Conservation (phyloP, 2,888 invertebrate species). For the Diploptera punctata region DNA sequence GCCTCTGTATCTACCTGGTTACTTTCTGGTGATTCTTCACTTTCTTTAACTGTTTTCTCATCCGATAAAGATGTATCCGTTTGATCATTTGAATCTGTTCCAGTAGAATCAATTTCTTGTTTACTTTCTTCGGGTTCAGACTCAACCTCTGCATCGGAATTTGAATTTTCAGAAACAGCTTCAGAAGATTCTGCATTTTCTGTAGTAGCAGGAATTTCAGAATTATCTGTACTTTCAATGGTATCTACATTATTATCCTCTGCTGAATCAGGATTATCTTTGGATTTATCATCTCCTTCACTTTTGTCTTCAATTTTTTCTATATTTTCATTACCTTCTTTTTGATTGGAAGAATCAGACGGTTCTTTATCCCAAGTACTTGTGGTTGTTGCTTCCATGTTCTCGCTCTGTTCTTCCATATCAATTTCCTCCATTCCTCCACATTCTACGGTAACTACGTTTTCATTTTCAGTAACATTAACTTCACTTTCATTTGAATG, state of each 20-base stretch:
- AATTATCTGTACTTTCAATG: too few species aligned
- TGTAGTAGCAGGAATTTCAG: neutral
- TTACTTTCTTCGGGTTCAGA: neutral
- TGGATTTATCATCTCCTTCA: neutral
- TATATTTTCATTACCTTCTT: neutral
- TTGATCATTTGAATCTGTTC: neutral
- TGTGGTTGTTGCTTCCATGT: neutral
- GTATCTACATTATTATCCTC: neutral
- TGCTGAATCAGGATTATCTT: conserved; percentile 7
- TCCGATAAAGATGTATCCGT: neutral
- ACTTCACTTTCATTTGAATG: conserved; percentile 29
- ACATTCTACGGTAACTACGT: conserved; percentile 29
- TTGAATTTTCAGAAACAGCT: neutral
- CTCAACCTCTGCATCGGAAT: neutral
- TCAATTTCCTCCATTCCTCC: conserved; percentile 33
- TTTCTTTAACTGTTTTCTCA: neutral
- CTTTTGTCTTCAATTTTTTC: neutral
- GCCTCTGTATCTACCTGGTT: too few species aligned
- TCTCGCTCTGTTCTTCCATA: conserved; percentile 35
- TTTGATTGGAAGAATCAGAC: neutral
- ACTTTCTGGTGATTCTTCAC: neutral
- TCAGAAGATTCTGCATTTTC: neutral
- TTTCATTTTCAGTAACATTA: conserved; percentile 31
- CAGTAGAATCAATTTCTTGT: neutral
- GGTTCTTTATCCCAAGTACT: conserved; percentile 24